Evolutionary conservation across 2,113 vertebrate species (phyloP), one percentile per base, ranked within the genome.

Genomic region (Bostrychus sinensis): DNA sequence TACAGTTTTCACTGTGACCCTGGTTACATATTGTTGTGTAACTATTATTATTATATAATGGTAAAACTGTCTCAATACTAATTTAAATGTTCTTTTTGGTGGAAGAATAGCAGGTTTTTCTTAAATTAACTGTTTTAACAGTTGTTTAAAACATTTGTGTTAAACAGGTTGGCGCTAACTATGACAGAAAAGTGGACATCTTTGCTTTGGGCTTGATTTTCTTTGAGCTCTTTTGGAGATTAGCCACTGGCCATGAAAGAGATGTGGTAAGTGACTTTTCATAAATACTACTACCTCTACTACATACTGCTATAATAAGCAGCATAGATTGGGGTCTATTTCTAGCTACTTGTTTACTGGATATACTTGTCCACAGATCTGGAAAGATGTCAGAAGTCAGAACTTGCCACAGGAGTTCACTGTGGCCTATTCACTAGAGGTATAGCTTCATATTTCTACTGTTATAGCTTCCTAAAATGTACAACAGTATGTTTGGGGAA

Each of bases 131-230:
- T n/a, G n/a, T n/a, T n/a, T n/a, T n/a, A n/a, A n/a, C n/a, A n/a
- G n/a, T n/a, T n/a, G n/a, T 48, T 7, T 48, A 30, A 30, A n/a
- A 7, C 5, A 7, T 8, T 51, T 10, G 14, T 30, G 14, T 51
- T 28, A 26, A 90, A 84, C 41, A 0, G 16, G 74, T 0, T 0
- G 12, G 32, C 1, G 2, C 0, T 7, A 42, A 0, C 0, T 96
- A 96, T 10, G 87, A 89, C 87, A 82, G 53, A 0, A 89, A 93
- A 88, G 94, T 97, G 65, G 95, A 97, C 81, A 91, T 97, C 73
- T 97, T 86, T 75, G 77, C 95, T 28, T 51, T 96, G 78, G 95
- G 95, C 56, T 74, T 97, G 79, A 94, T 95, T 74, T 91, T 92
- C 64, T 93, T 91, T 64, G 93, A 95, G 82, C 89, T 95, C n/a